Evolutionary conservation across 2,113 vertebrate genomes (phyloP).

Genomic region (Gallinago undulata): DNA sequence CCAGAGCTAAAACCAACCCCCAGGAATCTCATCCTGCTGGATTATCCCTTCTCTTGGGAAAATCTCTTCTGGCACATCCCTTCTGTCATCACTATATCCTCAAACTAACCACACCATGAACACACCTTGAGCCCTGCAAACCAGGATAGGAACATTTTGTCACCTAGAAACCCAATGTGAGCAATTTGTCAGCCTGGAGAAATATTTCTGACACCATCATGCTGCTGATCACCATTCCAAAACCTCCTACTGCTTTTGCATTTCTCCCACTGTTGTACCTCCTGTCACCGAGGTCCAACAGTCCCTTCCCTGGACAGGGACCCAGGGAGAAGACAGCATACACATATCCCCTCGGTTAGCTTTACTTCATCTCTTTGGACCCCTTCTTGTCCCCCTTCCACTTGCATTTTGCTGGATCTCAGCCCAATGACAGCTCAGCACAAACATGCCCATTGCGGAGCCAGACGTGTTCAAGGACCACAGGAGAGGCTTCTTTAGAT

Average conservation of each 20-base stretch:
- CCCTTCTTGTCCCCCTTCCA: not conserved
- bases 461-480: not conserved
- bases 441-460: not conserved
- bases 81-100: fast-evolving
- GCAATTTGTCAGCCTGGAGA: not conserved
- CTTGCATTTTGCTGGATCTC: not conserved
- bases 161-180: not conserved
- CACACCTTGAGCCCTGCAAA: not conserved
- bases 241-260: not conserved
- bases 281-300: not conserved
- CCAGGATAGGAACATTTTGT: not conserved
- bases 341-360: too few relatives aligned
- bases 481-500: not conserved
- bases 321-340: not conserved
- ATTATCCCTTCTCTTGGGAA: not conserved
- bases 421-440: not conserved
- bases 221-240: not conserved
- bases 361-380: not conserved
- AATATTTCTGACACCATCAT: not conserved
- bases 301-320: not conserved
- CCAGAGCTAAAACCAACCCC: not conserved
- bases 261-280: not conserved
- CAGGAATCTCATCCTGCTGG: not conserved
- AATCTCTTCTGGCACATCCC: not conserved
- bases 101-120: not conserved